These are phyloP conservation scores for Budorcas taxicolor DNA, from an alignment of 2,113 vertebrate species.

Conservation along the genomic window DNA sequence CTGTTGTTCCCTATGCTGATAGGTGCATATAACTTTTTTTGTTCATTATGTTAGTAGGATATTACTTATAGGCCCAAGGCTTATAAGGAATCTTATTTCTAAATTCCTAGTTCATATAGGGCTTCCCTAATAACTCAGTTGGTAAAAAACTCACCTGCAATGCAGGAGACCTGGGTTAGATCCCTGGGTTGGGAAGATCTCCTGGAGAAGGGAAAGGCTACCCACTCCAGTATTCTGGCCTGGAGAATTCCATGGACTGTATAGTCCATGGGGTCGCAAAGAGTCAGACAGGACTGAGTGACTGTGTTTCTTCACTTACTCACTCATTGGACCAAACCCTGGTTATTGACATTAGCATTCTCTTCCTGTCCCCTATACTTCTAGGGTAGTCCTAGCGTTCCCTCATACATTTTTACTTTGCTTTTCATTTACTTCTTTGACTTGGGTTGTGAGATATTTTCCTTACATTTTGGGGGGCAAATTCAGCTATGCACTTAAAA, in stretches of 20 bases:
- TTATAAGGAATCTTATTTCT: background rate
- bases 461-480: background rate
- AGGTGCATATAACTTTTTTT: background rate
- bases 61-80: background rate
- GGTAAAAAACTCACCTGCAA: background rate
- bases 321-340: background rate
- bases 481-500: background rate
- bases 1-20: background rate
- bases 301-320: background rate
- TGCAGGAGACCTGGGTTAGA: no score
- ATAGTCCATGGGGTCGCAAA: background rate
- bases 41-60: background rate
- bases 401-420: background rate
- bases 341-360: background rate
- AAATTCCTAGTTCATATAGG: background rate
- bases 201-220: background rate
- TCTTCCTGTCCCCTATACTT: background rate
- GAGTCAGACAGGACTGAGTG: rapidly evolving
- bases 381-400: background rate
- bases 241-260: background rate
- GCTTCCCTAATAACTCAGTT: background rate
- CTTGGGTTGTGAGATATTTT: background rate
- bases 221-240: background rate
- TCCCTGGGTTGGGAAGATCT: no score
- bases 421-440: background rate